Base-by-base conservation (phyloP, 2,113 vertebrate species). In the Sapayoa aenigma region DNA sequence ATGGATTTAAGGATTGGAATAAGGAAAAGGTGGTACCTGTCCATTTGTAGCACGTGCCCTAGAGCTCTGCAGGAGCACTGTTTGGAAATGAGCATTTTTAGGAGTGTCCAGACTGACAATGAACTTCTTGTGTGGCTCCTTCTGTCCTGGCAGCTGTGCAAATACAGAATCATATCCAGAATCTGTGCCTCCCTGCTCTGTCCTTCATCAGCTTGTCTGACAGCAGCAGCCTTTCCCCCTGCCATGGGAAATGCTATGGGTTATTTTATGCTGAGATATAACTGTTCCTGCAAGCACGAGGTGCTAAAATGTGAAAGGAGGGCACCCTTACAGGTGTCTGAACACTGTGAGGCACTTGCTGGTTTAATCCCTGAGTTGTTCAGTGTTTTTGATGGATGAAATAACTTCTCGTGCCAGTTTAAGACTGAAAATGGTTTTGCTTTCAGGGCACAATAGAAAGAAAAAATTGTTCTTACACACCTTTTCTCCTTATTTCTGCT, bases 191-290 rank as follows among this genome's bases (percentile, higher is more conserved):
- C 22, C 30, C 65, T 87, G 80, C 73, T 84, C 53, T 78, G 56
- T 81, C 20, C 47, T 59, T 69, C 14, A 4, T 20, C 2, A 2
- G 10, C 42, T 50, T 76, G 14, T 42, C 8, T 35, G 33, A 21
- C 20, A 75, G 60, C 94, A 81, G 76, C 80, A 84, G 44, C 53
- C 33, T 66, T 88, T 73, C 28, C 69, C 55, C 39, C 31, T 81
- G 59, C 21, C 37, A 6, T 0, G 0, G 24, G 35, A 17, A 35
- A 22, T 37, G 31, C 11, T 0, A 0, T n/a, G 78, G 42, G 18
- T 87, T 60, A 35, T n/a, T 83, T 90, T 39, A 22, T 63, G 71
- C 10, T 78, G 3, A 4, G 46, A 7, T 3, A 62, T 59, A 17
- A 52, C 20, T 37, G 8, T 30, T 79, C 66, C 81, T 85, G 66